Percentiles rank a stretch among this genome's conserved stretches.
phyloP scores from a whole-genome alignment of 2,888 invertebrate genomes.

The Choristoneura rosaceana region DNA sequence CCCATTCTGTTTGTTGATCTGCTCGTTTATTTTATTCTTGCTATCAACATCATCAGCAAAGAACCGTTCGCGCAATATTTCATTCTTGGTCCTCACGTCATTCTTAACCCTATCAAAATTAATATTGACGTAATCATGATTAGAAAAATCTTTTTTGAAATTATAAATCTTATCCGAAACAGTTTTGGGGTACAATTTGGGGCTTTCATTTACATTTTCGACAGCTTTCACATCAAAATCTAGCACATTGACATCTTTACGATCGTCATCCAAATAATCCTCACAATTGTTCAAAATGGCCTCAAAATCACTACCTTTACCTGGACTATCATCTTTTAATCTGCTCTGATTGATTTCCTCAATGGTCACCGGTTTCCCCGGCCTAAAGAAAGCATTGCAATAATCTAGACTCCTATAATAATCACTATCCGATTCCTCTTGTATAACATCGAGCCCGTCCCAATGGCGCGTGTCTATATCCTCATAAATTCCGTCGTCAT shows the following conservation, averaged over 20 bases:
- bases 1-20: conserved; percentile 64
- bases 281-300: conserved; percentile 66
- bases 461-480: conserved; percentile 70
- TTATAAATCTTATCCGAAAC: conserved; percentile 74
- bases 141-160: conserved; percentile 77
- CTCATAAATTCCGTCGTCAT: conserved; percentile 74
- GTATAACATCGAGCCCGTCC: conserved; percentile 73
- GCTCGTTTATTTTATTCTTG: conserved; percentile 71
- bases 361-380: conserved; percentile 46
- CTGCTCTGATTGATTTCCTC: conserved; percentile 52
- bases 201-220: conserved; percentile 46
- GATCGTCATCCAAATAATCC: conserved; percentile 46
- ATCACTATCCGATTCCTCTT: conserved; percentile 81
- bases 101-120: conserved; percentile 54
- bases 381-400: conserved; percentile 63
- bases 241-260: conserved; percentile 1
- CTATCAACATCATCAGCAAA: conserved; percentile 63
- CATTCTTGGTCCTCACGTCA: conserved; percentile 60
- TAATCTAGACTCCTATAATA: conserved; percentile 80
- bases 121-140: conserved; percentile 74
- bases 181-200: conserved; percentile 68
- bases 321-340: conserved; percentile 45
- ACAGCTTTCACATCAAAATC: conserved; percentile 29
- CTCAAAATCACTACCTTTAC: conserved; percentile 54
- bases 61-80: conserved; percentile 72